Evolutionary conservation across 1,140 invertebrate genomes (phyloP).

Genomic region (Cotesia chilonis): DNA sequence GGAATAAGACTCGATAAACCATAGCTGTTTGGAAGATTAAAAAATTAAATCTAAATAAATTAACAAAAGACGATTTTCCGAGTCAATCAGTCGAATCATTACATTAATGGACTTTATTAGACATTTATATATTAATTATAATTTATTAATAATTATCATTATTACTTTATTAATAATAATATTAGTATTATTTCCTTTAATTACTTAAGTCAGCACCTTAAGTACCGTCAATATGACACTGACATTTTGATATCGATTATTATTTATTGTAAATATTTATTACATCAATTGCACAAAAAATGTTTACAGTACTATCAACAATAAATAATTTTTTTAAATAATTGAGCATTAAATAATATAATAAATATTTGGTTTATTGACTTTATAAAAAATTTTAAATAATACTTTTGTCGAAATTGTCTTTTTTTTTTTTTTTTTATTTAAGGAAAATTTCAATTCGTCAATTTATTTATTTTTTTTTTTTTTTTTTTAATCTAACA

Average conservation of each 20-base stretch:
- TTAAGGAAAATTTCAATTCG: conserved; percentile 5
- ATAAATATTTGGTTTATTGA: conserved; percentile 4
- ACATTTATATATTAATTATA: too few species aligned
- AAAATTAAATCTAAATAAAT: too few species aligned
- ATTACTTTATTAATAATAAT: too few species aligned
- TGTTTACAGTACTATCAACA: neutral
- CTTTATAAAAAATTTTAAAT: neutral
- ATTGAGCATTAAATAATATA: conserved; percentile 15
- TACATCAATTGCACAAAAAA: conserved; percentile 47
- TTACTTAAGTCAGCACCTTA: conserved; percentile 36
- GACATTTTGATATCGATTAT: conserved; percentile 50
- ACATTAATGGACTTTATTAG: too few species aligned
- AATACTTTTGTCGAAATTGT: neutral
- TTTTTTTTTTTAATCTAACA: conserved; percentile 29
- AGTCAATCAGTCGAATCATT: too few species aligned
- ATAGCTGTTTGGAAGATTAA: conserved; percentile 13
- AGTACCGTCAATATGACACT: conserved; percentile 51
- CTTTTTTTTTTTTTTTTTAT: neutral
- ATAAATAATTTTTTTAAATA: neutral
- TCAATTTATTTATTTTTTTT: conserved; percentile 11
- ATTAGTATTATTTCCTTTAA: conserved; percentile 7
- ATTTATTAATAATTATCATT: too few species aligned
- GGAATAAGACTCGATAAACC: conserved; percentile 7
- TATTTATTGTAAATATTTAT: conserved; percentile 19
- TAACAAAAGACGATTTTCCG: too few species aligned